A percentile compares a stretch with the other conserved stretches of the same genome.
These are phyloP conservation scores for Melospiza georgiana DNA, from an alignment of 2,113 vertebrate species.

Conservation along the genomic window DNA sequence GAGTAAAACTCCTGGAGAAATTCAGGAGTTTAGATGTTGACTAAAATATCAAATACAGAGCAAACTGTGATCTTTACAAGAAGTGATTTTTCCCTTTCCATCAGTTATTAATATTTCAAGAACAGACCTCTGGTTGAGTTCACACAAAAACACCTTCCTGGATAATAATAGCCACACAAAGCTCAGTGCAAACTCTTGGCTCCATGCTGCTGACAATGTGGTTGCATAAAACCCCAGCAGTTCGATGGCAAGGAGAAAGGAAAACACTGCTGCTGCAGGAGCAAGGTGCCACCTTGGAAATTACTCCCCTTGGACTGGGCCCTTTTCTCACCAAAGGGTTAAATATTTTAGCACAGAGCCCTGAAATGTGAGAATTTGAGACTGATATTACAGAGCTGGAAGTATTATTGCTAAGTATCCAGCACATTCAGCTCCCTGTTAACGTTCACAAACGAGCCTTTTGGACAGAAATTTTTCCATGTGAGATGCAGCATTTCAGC, in stretches of 20 bases:
- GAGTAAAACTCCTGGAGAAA: neutral
- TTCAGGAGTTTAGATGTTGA: neutral
- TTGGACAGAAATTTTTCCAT: neutral
- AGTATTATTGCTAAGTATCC: accelerated
- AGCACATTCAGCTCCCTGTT: neutral
- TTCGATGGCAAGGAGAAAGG: neutral
- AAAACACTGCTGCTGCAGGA: neutral
- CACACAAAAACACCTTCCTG: neutral
- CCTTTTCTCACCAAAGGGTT: neutral
- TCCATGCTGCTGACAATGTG: neutral
- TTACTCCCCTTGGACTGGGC: neutral
- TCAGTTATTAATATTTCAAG: neutral
- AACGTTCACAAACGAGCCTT: neutral
- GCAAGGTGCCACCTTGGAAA: neutral
- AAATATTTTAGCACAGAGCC: neutral
- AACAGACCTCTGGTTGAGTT: neutral
- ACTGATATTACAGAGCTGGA: neutral
- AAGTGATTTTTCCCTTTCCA: neutral
- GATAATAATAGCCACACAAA: accelerated
- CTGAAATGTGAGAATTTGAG: neutral
- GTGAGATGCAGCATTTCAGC: neutral
- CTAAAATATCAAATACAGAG: neutral
- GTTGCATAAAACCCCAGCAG: neutral
- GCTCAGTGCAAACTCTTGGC: neutral
- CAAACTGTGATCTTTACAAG: neutral